Conservation (phyloP, 2,113 vertebrate species). For the Oriolus oriolus region DNA sequence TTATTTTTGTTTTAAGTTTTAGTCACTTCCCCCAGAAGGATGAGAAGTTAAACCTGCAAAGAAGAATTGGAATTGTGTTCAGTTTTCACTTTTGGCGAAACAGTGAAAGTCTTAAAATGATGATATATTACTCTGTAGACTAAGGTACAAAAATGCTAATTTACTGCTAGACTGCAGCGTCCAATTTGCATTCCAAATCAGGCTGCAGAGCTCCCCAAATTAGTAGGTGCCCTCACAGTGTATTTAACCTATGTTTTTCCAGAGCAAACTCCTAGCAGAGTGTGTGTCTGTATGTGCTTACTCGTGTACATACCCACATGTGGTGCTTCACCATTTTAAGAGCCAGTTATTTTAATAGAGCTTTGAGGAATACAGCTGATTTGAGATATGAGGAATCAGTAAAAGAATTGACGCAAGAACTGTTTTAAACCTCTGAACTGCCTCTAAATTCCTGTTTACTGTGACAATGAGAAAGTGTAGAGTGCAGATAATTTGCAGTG, state of each 20-base stretch:
- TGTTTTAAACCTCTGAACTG: not conserved
- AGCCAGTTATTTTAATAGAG: not conserved
- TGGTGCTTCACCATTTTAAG: not conserved
- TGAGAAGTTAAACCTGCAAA: not conserved
- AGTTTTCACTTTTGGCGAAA: not conserved
- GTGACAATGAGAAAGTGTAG: not conserved
- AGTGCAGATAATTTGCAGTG: not conserved
- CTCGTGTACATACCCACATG: not conserved
- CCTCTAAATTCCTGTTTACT: not conserved
- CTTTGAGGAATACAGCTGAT: not conserved
- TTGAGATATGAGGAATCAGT: not conserved
- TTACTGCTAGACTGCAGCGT: constrained; percentile 65
- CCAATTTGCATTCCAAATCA: constrained; percentile 77
- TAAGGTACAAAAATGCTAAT: constrained; percentile 66
- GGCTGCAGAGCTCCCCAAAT: constrained; percentile 57
- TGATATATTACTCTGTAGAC: constrained; percentile 11
- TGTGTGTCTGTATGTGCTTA: not conserved
- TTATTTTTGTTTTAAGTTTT: not conserved
- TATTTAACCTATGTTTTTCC: constrained; percentile 51
- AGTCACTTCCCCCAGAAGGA: not conserved
- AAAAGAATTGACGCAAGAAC: not conserved
- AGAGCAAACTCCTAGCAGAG: not conserved
- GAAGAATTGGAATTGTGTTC: not conserved
- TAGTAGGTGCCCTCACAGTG: constrained; percentile 3
- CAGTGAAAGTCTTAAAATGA: not conserved